Percentiles rank a stretch among this genome's conserved stretches.
Evolutionary conservation across 1,140 invertebrate genomes (phyloP).

Genomic region (Teleopsis dalmanni): DNA sequence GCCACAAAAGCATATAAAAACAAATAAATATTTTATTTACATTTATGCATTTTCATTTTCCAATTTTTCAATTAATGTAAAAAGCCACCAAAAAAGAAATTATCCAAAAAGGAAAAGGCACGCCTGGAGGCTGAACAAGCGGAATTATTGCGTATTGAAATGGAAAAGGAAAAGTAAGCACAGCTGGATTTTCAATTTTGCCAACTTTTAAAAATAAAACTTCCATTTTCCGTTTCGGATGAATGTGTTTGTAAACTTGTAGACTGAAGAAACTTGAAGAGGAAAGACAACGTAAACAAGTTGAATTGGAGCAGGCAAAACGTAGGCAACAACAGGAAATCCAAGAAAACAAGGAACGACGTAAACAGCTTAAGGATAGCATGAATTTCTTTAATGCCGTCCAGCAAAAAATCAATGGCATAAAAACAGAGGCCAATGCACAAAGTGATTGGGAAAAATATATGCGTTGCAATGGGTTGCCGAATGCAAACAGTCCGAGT

Average conservation of each 20-base stretch:
- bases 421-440: slow-evolving; percentile 26
- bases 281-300: slow-evolving; percentile 35
- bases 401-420: slow-evolving; percentile 26
- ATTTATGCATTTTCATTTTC: no score
- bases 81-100: slow-evolving; percentile 44
- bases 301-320: slow-evolving; percentile 42
- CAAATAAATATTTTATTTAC: no score
- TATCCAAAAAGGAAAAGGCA: slow-evolving; percentile 46
- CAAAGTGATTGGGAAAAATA: slow-evolving; percentile 53
- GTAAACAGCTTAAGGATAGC: slow-evolving; percentile 32
- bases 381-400: slow-evolving; percentile 31
- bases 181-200: no score
- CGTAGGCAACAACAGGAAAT: slow-evolving; percentile 36
- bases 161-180: slow-evolving; percentile 42
- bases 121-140: slow-evolving; percentile 44
- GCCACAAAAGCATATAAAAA: no score
- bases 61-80: no score
- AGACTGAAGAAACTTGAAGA: slow-evolving; percentile 40
- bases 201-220: neutral
- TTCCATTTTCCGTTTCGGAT: neutral
- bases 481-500: slow-evolving; percentile 50
- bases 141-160: slow-evolving; percentile 42
- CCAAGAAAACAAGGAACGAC: slow-evolving; percentile 31
- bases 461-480: slow-evolving; percentile 56
- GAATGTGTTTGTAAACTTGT: neutral